These are phyloP conservation scores for Remorina albescens DNA, from an alignment of 2,797 vertebrate species.

Conservation along the genomic window DNA sequence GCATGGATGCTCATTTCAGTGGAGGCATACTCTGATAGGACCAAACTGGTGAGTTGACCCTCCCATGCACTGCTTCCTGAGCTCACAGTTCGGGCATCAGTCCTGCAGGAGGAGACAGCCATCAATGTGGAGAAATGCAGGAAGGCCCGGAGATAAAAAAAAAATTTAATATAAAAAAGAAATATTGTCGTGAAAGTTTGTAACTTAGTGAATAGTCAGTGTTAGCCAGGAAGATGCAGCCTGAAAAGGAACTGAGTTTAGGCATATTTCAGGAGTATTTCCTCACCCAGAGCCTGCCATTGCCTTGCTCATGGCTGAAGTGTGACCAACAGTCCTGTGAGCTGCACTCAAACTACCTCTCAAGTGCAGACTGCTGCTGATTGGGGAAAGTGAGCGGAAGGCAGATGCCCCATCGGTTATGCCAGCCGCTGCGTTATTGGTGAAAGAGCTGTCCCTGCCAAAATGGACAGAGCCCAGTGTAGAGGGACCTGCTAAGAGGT, in stretches of 20 bases:
- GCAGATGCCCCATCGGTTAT: conserved; percentile 88
- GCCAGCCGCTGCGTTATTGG: conserved; percentile 85
- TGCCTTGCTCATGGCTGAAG: conserved; percentile 74
- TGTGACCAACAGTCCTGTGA: conserved; percentile 68
- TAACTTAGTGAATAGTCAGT: neutral
- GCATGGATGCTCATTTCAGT: conserved; percentile 99
- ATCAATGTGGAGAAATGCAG: conserved; percentile 10
- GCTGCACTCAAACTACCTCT: conserved; percentile 79
- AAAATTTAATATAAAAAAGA: neutral
- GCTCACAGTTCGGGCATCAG: conserved; percentile 92
- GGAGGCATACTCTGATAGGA: conserved; percentile 96
- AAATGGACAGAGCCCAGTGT: conserved; percentile 87
- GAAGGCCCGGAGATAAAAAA: neutral
- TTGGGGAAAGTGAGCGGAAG: conserved; percentile 92
- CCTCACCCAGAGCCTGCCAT: conserved; percentile 92
- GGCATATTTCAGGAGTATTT: neutral
- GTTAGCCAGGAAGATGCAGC: neutral
- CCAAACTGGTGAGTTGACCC: conserved; percentile 94
- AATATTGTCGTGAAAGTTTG: neutral
- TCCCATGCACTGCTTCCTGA: conserved; percentile 98
- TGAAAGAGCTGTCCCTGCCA: conserved; percentile 86
- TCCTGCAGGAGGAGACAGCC: conserved; percentile 73
- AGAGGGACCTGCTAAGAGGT: conserved; percentile 90
- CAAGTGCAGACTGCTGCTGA: conserved; percentile 88
- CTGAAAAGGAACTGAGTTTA: neutral